phyloP scores from a whole-genome alignment of 2,888 invertebrate genomes.

The Taphrorychus bicolor region DNA sequence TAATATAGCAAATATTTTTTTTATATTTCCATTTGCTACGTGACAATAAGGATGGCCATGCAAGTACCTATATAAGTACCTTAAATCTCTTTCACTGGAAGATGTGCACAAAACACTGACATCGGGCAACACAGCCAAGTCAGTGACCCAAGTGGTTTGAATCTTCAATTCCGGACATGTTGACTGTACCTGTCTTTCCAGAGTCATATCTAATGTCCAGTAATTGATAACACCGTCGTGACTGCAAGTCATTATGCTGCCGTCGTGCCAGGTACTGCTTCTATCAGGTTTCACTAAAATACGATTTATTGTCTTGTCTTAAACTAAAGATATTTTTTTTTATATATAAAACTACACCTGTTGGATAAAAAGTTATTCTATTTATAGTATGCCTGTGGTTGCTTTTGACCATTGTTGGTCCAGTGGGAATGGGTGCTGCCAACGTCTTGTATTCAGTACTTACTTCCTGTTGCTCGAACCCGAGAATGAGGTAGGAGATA shows the following conservation, averaged over 20 bases:
- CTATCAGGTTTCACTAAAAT: conserved; percentile 60
- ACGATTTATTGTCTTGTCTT: background rate
- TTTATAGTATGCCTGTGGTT: conserved; percentile 74
- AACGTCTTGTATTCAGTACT: conserved; percentile 68
- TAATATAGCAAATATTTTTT: no score
- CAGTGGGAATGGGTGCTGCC: conserved; percentile 68
- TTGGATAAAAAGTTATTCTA: conserved; percentile 69
- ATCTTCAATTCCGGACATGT: conserved; percentile 67
- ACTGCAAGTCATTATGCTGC: conserved; percentile 77
- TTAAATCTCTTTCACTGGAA: conserved; percentile 78
- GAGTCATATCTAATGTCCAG: conserved; percentile 77
- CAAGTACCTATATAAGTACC: conserved; percentile 48
- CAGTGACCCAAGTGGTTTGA: conserved; percentile 75
- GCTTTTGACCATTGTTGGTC: conserved; percentile 68
- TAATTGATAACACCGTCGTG: conserved; percentile 80
- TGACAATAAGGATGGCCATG: no score
- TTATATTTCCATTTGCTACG: no score
- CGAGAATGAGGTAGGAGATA: conserved; percentile 76
- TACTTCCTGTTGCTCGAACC: conserved; percentile 72
- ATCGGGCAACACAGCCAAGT: conserved; percentile 77
- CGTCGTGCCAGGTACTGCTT: conserved; percentile 66
- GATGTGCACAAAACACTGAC: conserved; percentile 79
- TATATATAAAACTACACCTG: no score
- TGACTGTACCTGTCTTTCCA: conserved; percentile 69
- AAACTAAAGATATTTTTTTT: no score